Conservation (phyloP, 2,113 vertebrate species). For the Phasianus colchicus region DNA sequence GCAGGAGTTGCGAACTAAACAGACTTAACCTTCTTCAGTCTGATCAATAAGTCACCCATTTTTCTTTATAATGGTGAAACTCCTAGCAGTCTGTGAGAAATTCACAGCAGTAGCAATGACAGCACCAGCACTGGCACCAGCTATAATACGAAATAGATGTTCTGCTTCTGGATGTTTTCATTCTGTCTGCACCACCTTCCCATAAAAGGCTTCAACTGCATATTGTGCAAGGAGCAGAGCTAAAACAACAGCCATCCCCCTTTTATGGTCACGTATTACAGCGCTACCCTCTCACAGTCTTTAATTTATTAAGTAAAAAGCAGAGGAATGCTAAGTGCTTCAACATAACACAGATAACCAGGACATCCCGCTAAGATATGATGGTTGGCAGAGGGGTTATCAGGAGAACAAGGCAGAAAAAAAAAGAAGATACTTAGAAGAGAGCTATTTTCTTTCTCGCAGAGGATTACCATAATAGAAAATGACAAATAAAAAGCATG, state of each 20-base stretch:
- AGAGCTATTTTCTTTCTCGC: neutral
- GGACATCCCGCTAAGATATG: conserved; percentile 32
- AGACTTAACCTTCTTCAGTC: neutral
- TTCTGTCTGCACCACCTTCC: conserved; percentile 45
- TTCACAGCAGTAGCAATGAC: neutral
- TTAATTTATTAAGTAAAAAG: conserved; percentile 74
- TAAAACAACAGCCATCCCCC: conserved; percentile 59
- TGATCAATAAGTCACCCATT: neutral
- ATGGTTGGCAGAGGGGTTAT: neutral
- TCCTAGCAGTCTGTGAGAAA: conserved; percentile 27
- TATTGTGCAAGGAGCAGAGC: conserved; percentile 64
- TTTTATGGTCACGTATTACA: conserved; percentile 78
- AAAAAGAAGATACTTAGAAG: neutral
- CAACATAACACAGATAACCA: conserved; percentile 22
- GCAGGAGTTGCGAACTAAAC: neutral
- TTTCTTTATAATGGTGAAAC: conserved; percentile 8
- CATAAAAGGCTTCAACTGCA: conserved; percentile 78
- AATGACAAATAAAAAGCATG: neutral
- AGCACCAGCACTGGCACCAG: conserved; percentile 38
- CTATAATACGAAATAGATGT: conserved; percentile 55
- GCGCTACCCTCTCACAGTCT: conserved; percentile 35
- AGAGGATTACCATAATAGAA: neutral
- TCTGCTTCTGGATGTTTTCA: conserved; percentile 68
- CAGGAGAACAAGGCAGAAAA: neutral
- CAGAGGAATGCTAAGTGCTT: conserved; percentile 39